Conservation (phyloP, 2,113 vertebrate genomes). For the Piaya cayana region DNA sequence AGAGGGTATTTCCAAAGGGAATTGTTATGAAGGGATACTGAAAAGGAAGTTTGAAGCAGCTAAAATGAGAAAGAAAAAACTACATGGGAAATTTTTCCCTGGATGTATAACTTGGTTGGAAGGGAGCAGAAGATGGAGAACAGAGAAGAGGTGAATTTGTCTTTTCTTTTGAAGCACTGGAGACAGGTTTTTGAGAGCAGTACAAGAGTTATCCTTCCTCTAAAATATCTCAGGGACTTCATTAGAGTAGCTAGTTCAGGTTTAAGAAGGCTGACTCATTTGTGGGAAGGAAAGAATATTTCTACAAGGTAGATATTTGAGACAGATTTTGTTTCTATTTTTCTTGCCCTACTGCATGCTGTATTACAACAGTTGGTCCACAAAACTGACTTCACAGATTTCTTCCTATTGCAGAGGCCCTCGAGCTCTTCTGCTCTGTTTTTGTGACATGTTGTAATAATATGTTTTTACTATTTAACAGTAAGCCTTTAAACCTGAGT, state of each 20-base stretch:
- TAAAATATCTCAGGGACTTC: slow-evolving; percentile 5
- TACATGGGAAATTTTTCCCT: neutral
- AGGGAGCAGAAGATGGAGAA: neutral
- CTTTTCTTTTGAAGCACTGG: neutral
- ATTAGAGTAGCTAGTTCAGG: neutral
- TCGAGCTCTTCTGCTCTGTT: neutral
- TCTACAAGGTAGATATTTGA: neutral
- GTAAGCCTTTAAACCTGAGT: neutral
- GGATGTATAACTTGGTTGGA: neutral
- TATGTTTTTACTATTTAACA: neutral
- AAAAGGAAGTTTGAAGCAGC: neutral
- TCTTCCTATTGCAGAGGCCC: neutral
- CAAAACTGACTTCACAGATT: neutral
- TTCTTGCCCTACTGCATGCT: neutral
- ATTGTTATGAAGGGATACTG: neutral
- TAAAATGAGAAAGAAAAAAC: neutral
- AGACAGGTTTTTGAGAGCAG: neutral
- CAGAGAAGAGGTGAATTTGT: neutral
- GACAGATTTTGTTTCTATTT: neutral
- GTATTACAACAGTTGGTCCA: neutral
- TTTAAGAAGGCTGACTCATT: neutral
- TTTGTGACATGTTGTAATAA: neutral
- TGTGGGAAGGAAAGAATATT: neutral
- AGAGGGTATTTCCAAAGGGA: neutral
- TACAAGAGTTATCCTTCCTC: neutral